Evolutionary conservation across 37 sponge, comb jelly and placozoan genomes (phyloP).

Genomic region (Oopsacas minuta): DNA sequence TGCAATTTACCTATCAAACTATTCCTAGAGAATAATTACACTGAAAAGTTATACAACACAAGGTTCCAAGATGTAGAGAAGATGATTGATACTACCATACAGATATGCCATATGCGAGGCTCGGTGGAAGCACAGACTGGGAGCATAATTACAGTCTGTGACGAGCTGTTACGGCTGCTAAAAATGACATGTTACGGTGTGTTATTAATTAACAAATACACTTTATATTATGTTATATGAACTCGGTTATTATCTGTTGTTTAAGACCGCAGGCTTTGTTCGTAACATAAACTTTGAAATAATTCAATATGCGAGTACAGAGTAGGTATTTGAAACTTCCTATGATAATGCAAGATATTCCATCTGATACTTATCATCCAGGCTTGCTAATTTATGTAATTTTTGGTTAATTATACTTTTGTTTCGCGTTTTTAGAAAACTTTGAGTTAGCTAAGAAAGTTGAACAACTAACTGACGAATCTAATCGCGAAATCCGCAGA

Average conservation of each 20-base stretch:
- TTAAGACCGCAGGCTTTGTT: too few relatives aligned
- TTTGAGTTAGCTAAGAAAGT: constrained; percentile 8
- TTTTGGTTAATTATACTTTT: neutral
- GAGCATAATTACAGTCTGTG: neutral
- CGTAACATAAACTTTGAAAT: too few relatives aligned
- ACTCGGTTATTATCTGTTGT: too few relatives aligned
- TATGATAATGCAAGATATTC: too few relatives aligned
- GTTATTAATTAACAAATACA: too few relatives aligned
- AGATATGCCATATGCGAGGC: constrained; percentile 13
- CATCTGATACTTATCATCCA: too few relatives aligned
- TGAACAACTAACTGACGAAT: neutral
- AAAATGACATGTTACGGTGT: neutral
- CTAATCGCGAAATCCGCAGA: neutral
- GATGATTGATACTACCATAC: neutral
- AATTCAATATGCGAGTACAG: too few relatives aligned
- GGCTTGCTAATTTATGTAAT: too few relatives aligned
- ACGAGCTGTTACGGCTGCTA: neutral
- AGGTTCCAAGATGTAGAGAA: constrained; percentile 13
- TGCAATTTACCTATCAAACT: too few relatives aligned
- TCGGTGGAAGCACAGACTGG: constrained; percentile 2
- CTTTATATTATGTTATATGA: too few relatives aligned
- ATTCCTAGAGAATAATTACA: neutral
- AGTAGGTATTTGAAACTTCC: too few relatives aligned
- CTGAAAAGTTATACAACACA: neutral
- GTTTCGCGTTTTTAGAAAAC: neutral